Evolutionary conservation across 2,888 invertebrate genomes (phyloP), one percentile per base, ranked within the genome.

Genomic region (Frankliniella intonsa): DNA sequence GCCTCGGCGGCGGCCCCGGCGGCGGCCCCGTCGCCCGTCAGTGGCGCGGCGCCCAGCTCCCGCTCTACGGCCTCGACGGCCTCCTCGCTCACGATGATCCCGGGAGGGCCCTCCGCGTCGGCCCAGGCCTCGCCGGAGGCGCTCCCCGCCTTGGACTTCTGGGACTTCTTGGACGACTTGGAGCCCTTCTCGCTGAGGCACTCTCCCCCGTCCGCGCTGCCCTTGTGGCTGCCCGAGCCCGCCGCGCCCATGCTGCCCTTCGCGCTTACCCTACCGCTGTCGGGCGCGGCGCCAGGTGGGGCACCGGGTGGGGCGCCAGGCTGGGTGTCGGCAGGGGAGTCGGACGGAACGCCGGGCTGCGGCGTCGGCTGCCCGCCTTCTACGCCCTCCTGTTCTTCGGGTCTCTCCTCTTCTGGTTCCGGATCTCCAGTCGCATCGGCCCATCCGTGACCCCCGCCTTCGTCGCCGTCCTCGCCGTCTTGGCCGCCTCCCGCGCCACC

Each of bases 181-280:
- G 69, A 76, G 2, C 69, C 69, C 69, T 76, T 76, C 69, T 76
- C 69, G 69, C 69, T 76, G 69, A 76, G 9, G 25, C 69, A 76
- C 9, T 76, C 69, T 22, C 69, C 69, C 7, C 69, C 69, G 69
- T 76, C 69, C 11, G 69, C 69, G 69, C 69, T 76, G 25, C 69
- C 69, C 25, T 76, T 76, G 22, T 12, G 11, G 69, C 69, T 76
- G 25, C 22, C 12, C 69, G 22, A 25, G 10, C 69, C 12, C 38
- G 38, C 38, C 38, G 38, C 38, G 55, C 55, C 55, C 55, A 7
- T 55, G 55, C 55, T 55, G 55, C 55, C 55, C 55, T 55, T 55
- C 11, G 19, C 55, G 55, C 55, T 55, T 12, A 12, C 8, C 55
- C 17, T 55, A 17, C 12, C 55, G 55, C 55, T 55, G 55, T 19